phyloP scores from a whole-genome alignment of 2,888 invertebrate species.

The Dorcus parallelipipedus region DNA sequence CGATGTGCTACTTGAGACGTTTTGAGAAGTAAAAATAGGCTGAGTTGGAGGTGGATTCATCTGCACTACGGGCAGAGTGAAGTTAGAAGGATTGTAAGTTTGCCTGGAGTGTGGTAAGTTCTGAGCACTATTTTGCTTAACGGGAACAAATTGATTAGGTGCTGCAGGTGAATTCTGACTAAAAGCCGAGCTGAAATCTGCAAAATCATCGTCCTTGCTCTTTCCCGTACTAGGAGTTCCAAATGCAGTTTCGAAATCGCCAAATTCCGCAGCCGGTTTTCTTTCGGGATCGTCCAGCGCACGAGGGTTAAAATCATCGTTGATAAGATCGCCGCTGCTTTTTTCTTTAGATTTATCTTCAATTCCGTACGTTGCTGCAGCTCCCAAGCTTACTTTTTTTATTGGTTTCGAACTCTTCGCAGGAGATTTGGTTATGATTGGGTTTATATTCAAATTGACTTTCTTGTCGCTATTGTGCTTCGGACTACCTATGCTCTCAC shows the following conservation, averaged over 20 bases:
- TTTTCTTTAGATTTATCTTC: conserved; percentile 9
- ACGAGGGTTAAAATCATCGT: conserved; percentile 63
- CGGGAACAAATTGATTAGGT: too few relatives aligned
- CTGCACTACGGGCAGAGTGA: too few relatives aligned
- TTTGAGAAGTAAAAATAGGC: neutral
- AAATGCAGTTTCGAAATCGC: conserved; percentile 75
- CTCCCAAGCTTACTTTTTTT: conserved; percentile 63
- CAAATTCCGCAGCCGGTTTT: conserved; percentile 59
- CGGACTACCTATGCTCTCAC: conserved; percentile 33
- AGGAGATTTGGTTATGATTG: conserved; percentile 43
- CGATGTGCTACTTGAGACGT: neutral
- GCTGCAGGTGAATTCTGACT: neutral
- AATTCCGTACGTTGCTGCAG: conserved; percentile 66
- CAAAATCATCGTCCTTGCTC: conserved; percentile 64
- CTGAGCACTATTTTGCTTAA: too few relatives aligned
- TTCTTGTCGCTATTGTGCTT: conserved; percentile 33
- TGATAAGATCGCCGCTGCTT: conserved; percentile 48
- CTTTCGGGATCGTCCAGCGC: conserved; percentile 42
- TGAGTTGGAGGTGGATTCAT: neutral
- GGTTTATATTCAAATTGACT: conserved; percentile 53
- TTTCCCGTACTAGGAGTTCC: conserved; percentile 21
- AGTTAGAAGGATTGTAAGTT: too few relatives aligned
- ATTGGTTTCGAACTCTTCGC: conserved; percentile 46
- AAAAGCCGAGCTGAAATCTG: conserved; percentile 78
- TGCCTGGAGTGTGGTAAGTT: too few relatives aligned